Percentiles rank a stretch among this genome's conserved stretches.
phyloP scores from a whole-genome alignment of 2,888 invertebrate genomes.

The Megastigmus dorsalis region DNA sequence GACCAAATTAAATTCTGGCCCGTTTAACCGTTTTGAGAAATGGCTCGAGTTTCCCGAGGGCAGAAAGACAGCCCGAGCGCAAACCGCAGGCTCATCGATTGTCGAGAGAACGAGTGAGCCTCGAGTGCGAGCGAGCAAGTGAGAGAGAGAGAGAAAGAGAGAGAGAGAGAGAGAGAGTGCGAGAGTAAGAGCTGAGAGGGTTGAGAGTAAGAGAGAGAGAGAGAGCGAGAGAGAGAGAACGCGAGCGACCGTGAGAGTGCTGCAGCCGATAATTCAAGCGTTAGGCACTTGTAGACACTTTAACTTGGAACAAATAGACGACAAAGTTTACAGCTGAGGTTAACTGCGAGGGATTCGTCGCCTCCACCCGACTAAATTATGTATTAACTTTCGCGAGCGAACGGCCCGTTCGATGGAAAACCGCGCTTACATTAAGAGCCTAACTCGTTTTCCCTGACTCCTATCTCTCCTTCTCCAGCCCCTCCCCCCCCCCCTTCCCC shows the following conservation, averaged over 20 bases:
- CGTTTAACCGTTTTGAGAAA: conserved; percentile 48
- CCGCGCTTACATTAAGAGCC: conserved; percentile 50
- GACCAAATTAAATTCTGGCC: conserved; percentile 33
- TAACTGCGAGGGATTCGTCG: conserved; percentile 53
- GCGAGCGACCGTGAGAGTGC: conserved; percentile 19
- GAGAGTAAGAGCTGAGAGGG: background rate
- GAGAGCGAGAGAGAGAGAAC: background rate
- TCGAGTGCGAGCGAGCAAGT: background rate
- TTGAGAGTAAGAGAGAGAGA: background rate
- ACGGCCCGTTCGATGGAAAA: conserved; percentile 50
- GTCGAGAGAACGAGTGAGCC: conserved; percentile 34
- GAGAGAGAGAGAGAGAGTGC: conserved; percentile 7
- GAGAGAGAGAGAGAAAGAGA: background rate
- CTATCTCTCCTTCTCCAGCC: no score
- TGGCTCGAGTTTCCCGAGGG: conserved; percentile 15
- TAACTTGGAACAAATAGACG: conserved; percentile 56
- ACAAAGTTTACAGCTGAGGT: conserved; percentile 55
- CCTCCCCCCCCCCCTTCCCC: no score
- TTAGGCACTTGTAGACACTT: conserved; percentile 55
- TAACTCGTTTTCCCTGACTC: conserved; percentile 36
- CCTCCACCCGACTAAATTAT: conserved; percentile 51
- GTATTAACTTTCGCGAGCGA: conserved; percentile 53
- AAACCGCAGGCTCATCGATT: conserved; percentile 56
- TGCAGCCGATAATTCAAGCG: conserved; percentile 55
- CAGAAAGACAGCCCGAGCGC: conserved; percentile 5